Base-by-base conservation (phyloP, 2,113 vertebrate genomes). In the Penelope pileata region DNA sequence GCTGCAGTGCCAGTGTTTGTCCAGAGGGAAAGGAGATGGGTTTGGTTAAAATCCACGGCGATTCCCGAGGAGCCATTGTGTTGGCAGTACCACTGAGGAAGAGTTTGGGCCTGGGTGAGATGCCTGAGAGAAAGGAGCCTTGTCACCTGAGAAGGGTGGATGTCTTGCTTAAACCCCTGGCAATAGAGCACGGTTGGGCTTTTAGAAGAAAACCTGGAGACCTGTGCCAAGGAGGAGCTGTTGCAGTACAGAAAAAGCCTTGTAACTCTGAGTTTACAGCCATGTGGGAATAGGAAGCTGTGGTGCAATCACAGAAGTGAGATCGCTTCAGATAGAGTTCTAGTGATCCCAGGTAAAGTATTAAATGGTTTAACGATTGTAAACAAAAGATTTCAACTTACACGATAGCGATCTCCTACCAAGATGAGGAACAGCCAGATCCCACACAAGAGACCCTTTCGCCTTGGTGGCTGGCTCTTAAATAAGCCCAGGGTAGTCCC, bases 41-140 rank as follows among this genome's bases (percentile, higher is more conserved):
- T 15, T 63, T 62, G 32, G 13, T 47, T 26, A 23, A 58, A 64
- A 50, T 50, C 4, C 18, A 0, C 1, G 1, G 36, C 50, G 27
- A 3, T 29, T 91, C 42, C 1, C 27, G 24, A 34, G 13, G 22
- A 66, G 50, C 23, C 2, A 0, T 30, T 15, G 13, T 53, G 58
- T n/a, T 21, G 34, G 47, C 14, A 56, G 9, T 6, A 3, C 10
- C 10, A 0, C 0, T 2, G 72, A 54, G 54, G 36, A 34, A 15
- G 12, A 58, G 11, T 2, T 27, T 8, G 40, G 19, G 40, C 24
- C 45, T 26, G 53, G 15, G 38, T 6, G 58, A n/a, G 68, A 13
- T 34, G 38, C 29, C 23, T 2, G 21, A 14, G n/a, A 32, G 76
- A 7, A 22, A n/a, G 45, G 45, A 60, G 47, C 38, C 70, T 15